Conservation (phyloP, 2,797 vertebrate species). For the Melanogrammus aeglefinus region DNA sequence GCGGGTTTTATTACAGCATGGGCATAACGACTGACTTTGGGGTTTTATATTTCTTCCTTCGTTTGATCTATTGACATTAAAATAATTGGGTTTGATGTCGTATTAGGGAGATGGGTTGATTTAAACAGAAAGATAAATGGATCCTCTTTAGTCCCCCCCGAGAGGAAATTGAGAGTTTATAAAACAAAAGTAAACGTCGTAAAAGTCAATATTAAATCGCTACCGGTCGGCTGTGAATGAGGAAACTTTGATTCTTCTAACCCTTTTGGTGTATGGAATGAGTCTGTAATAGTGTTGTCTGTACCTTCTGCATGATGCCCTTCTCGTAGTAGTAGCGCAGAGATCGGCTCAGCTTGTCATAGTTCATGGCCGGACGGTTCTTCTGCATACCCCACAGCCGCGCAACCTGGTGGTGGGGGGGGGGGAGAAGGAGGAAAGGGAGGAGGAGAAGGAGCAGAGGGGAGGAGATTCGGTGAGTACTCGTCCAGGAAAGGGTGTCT, state of each 20-base stretch:
- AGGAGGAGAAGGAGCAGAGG: slow-evolving; percentile 70
- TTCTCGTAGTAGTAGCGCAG: slow-evolving; percentile 94
- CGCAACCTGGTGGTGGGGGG: slow-evolving; percentile 78
- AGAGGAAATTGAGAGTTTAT: not conserved
- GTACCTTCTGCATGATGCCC: slow-evolving; percentile 81
- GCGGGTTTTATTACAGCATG: not conserved
- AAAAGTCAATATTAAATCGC: not conserved
- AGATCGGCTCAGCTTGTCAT: slow-evolving; percentile 94
- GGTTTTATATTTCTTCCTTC: not conserved
- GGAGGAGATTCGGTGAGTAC: not conserved
- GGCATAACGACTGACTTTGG: not conserved
- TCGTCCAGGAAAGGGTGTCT: slow-evolving; percentile 1
- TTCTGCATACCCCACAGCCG: slow-evolving; percentile 96
- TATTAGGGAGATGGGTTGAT: not conserved
- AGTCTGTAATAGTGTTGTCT: no score
- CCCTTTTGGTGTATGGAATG: no score
- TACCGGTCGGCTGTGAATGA: no score
- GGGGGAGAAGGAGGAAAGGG: not conserved
- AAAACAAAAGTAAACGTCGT: not conserved
- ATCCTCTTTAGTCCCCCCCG: not conserved
- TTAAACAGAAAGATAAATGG: not conserved
- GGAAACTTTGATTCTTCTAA: no score
- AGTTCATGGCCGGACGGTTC: slow-evolving; percentile 96
- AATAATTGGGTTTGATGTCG: not conserved
- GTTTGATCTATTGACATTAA: no score